Percentiles rank a stretch among this genome's conserved stretches.
These are phyloP conservation scores for Drosophila persimilis DNA, from an alignment of 1,140 invertebrate species.

Conservation along the genomic window DNA sequence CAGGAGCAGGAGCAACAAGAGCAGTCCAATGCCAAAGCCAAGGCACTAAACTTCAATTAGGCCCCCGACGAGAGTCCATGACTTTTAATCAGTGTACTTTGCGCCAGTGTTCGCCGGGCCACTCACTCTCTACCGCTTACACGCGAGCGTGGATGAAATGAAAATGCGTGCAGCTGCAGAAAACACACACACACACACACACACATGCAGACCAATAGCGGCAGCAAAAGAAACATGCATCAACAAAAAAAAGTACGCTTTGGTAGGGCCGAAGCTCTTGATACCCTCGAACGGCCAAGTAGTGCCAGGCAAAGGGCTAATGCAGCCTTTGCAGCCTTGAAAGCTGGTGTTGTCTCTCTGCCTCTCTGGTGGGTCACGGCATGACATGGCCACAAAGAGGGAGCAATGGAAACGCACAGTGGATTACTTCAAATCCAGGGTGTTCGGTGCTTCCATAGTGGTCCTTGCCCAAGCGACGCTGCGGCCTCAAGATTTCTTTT, in stretches of 20 bases:
- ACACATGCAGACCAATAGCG: constrained; percentile 35
- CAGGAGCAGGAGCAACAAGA: neutral
- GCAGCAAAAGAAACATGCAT: neutral
- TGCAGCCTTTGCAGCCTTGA: no score
- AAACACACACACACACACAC: constrained; percentile 29
- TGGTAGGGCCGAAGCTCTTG: no score
- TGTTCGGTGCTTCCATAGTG: no score
- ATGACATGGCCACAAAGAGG: no score
- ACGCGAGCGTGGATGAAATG: constrained; percentile 29
- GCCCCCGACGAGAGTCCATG: constrained; percentile 65
- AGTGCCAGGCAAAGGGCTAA: no score
- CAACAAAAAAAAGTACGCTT: neutral
- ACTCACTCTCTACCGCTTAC: neutral
- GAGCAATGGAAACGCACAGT: no score
- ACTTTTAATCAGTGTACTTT: constrained; percentile 79
- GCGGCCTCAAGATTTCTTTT: constrained; percentile 17
- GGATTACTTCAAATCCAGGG: no score
- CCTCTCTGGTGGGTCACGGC: no score
- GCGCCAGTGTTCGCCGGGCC: constrained; percentile 23
- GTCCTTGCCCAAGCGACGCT: neutral
- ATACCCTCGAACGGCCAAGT: no score
- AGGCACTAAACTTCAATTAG: constrained; percentile 79
- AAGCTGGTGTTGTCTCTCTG: no score
- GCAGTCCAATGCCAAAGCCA: constrained; percentile 46
- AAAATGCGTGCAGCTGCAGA: constrained; percentile 47